A percentile compares a stretch with the other conserved stretches of the same genome.
These are phyloP conservation scores for Megaceryle maxima DNA, from an alignment of 2,113 vertebrate genomes.

Conservation along the genomic window DNA sequence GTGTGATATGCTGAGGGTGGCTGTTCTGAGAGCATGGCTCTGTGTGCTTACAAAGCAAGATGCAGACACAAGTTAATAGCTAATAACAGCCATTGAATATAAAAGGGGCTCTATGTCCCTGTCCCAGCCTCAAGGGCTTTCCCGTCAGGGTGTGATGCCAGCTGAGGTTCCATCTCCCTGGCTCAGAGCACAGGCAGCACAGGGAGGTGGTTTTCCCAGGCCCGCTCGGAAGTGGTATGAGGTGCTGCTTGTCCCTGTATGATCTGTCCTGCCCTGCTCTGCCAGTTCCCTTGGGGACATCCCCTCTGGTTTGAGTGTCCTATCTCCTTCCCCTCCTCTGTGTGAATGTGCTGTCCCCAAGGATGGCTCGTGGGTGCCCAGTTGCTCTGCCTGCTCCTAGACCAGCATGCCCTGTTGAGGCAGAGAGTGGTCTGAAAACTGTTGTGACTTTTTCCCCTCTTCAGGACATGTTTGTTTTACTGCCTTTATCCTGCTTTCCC, in stretches of 20 bases:
- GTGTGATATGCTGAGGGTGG: rapidly evolving
- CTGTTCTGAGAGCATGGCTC: not conserved
- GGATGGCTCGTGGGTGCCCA: rapidly evolving
- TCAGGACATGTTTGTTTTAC: no score
- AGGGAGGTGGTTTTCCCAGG: not conserved
- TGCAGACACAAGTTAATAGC: not conserved
- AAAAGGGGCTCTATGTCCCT: not conserved
- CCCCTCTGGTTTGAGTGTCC: not conserved
- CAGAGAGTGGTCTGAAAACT: not conserved
- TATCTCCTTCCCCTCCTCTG: not conserved
- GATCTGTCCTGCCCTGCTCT: not conserved
- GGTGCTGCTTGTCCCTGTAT: not conserved
- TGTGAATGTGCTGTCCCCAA: no score
- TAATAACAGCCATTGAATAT: not conserved
- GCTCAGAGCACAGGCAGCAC: not conserved
- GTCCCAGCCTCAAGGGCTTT: not conserved
- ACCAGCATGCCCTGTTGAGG: rapidly evolving
- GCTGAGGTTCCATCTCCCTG: not conserved
- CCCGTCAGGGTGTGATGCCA: not conserved
- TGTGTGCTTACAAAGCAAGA: no score
- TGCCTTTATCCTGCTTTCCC: not conserved
- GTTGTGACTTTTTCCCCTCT: not conserved
- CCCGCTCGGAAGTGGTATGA: rapidly evolving
- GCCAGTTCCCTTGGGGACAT: not conserved
- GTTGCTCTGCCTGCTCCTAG: not conserved